phyloP scores from a whole-genome alignment of 1,140 invertebrate genomes.

The Drosophila hydei region DNA sequence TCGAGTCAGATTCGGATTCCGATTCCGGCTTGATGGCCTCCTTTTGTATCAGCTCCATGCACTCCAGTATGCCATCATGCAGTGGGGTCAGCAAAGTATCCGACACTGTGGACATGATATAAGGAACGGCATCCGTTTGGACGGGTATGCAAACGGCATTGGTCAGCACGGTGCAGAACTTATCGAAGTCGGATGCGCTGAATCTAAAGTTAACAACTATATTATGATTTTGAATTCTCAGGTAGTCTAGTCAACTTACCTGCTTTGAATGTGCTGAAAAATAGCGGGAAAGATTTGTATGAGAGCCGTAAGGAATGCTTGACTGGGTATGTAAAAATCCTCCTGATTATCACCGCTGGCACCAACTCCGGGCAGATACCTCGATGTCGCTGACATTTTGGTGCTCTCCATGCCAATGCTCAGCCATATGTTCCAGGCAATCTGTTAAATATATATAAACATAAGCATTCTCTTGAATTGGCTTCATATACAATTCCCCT shows the following conservation, averaged over 20 bases:
- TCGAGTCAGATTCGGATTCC: constrained; percentile 84
- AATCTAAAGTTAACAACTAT: constrained; percentile 85
- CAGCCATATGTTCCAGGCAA: constrained; percentile 93
- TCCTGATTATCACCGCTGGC: constrained; percentile 74
- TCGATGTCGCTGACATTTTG: constrained; percentile 86
- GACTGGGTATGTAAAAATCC: constrained; percentile 93
- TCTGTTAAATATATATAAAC: constrained; percentile 42
- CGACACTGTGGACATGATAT: constrained; percentile 89
- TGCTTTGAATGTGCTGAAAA: constrained; percentile 94
- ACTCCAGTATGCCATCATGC: constrained; percentile 92
- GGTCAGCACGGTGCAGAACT: constrained; percentile 91
- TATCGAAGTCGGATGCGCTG: constrained; percentile 90
- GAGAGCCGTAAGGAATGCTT: constrained; percentile 95
- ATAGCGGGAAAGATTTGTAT: constrained; percentile 97
- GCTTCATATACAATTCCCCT: not conserved
- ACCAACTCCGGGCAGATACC: constrained; percentile 41
- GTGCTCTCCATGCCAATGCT: constrained; percentile 93
- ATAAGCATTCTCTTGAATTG: not conserved
- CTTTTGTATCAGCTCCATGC: constrained; percentile 92
- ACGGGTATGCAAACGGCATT: constrained; percentile 92
- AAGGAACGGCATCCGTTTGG: constrained; percentile 92
- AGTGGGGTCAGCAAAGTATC: constrained; percentile 91
- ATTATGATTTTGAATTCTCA: not conserved
- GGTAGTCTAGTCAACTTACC: constrained; percentile 82
- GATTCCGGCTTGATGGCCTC: constrained; percentile 89